Percentiles rank a stretch among this genome's conserved stretches.
phyloP scores from a whole-genome alignment of 2,888 invertebrate genomes.

The Leucoma salicis region DNA sequence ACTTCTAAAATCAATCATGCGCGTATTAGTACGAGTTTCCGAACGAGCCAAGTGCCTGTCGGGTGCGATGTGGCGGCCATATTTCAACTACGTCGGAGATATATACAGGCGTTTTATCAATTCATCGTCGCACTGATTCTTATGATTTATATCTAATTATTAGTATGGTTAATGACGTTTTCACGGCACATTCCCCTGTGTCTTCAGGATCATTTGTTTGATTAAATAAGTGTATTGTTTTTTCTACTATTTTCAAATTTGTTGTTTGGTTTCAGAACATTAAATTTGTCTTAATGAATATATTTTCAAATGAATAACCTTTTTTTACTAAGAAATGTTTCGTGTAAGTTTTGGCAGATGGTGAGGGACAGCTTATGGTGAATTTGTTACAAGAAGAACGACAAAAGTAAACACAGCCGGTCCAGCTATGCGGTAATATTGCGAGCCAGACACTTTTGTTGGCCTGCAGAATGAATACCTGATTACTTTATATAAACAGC shows the following conservation, averaged over 20 bases:
- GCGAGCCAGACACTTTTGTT: conserved; percentile 1
- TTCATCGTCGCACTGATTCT: conserved; percentile 78
- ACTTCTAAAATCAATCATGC: conserved; percentile 71
- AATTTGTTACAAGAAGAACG: conserved; percentile 12
- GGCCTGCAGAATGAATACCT: background rate
- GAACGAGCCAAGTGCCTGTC: conserved; percentile 74
- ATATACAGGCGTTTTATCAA: conserved; percentile 76
- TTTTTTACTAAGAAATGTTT: background rate
- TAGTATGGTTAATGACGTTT: conserved; percentile 75
- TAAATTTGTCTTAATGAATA: conserved; percentile 23
- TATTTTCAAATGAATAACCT: conserved; percentile 1
- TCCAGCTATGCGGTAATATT: conserved; percentile 7
- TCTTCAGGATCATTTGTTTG: conserved; percentile 65
- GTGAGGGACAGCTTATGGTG: conserved; percentile 17
- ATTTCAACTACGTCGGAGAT: conserved; percentile 76
- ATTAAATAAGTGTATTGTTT: conserved; percentile 44
- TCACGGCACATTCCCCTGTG: conserved; percentile 71
- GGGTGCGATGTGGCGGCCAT: conserved; percentile 66
- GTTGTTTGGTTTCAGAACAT: conserved; percentile 26
- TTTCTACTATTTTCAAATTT: conserved; percentile 21
- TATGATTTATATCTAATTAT: conserved; percentile 79
- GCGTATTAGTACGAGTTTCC: conserved; percentile 66
- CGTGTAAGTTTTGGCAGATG: conserved; percentile 12
- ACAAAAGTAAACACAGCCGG: conserved; percentile 11
- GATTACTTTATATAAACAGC: background rate